Evolutionary conservation across 2,797 vertebrate genomes (phyloP).

Genomic region (Lacerta viridis): DNA sequence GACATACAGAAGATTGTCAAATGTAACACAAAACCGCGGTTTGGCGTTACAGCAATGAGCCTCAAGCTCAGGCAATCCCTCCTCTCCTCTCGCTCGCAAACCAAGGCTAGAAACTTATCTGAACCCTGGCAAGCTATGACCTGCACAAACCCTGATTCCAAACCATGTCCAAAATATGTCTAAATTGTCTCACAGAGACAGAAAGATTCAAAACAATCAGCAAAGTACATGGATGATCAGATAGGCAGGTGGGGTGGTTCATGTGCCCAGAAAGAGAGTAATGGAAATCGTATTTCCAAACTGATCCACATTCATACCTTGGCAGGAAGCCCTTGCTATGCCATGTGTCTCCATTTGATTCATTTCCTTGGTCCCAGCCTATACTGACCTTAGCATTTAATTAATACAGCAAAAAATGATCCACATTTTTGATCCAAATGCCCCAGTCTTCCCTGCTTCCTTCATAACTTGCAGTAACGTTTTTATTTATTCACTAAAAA

Average conservation of each 20-base stretch:
- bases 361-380: neutral
- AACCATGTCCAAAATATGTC: neutral
- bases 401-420: neutral
- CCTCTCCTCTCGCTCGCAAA: neutral
- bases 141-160: neutral
- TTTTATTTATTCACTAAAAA: neutral
- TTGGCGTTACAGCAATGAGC: no score
- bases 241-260: neutral
- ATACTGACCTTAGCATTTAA: neutral
- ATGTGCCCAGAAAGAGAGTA: neutral
- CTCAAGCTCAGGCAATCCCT: neutral
- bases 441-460: neutral
- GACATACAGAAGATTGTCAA: neutral
- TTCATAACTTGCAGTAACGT: neutral
- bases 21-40: neutral
- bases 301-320: slow-evolving; percentile 18
- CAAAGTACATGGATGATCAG: neutral
- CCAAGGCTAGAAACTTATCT: neutral
- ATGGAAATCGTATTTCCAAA: neutral
- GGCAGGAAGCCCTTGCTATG: neutral
- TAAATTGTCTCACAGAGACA: neutral
- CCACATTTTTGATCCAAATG: no score
- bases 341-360: neutral
- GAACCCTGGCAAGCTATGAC: neutral
- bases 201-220: neutral